Conservation (phyloP, 2,888 invertebrate genomes). For the Cerastoderma edule region DNA sequence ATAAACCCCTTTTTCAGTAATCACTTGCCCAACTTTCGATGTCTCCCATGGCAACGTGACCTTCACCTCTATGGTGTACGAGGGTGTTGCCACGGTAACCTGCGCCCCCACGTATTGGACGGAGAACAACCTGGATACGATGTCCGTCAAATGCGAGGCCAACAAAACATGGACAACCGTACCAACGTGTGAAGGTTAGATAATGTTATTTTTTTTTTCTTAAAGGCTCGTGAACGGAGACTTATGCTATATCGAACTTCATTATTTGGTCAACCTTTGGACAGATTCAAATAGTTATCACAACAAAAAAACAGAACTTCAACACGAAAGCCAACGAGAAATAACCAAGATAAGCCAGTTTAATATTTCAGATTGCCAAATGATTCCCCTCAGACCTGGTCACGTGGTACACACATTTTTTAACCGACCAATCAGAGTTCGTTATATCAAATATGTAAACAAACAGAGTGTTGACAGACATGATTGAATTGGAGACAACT, state of each 20-base stretch:
- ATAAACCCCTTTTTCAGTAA: constrained; percentile 39
- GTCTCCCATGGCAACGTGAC: constrained; percentile 36
- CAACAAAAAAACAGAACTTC: neutral
- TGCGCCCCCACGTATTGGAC: constrained; percentile 39
- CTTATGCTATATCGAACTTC: neutral
- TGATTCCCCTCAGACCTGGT: no score
- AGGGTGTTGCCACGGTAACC: constrained; percentile 33
- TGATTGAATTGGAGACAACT: no score
- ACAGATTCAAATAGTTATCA: neutral
- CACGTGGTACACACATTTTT: no score
- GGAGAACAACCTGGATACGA: constrained; percentile 7
- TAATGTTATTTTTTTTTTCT: neutral
- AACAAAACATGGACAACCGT: constrained; percentile 43
- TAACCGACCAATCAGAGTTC: no score
- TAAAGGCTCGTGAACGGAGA: neutral
- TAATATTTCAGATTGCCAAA: neutral
- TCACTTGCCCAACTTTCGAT: constrained; percentile 37
- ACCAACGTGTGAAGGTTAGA: constrained; percentile 38
- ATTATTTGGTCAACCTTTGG: neutral
- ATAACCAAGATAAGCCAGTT: neutral
- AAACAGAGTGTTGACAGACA: no score
- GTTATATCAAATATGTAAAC: no score
- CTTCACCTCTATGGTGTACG: constrained; percentile 43
- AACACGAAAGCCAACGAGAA: neutral
- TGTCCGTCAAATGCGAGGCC: constrained; percentile 33